Evolutionary conservation across 23 tunicate species (phyloP), one percentile per base, ranked within the genome.

Genomic region (Diplosoma virens): DNA sequence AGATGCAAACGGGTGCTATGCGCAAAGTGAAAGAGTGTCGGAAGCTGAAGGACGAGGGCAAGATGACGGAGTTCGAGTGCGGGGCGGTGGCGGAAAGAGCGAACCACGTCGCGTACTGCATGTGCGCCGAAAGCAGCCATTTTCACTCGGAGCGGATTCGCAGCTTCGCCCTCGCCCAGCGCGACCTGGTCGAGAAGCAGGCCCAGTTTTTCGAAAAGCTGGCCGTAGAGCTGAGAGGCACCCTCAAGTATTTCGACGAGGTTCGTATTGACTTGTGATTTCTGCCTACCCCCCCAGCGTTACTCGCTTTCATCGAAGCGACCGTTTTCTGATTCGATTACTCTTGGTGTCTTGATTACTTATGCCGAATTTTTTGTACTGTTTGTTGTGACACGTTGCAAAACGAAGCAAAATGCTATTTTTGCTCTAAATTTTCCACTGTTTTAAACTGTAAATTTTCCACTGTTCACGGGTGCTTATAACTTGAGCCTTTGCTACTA

Each of bases 1-100:
- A 90, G 97, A 75, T 90, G 79, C 90, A 90, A 58, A 79, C 86
- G 27, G 97, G 97, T 2, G 97, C 97, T 22, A 37, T 84, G 82
- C 69, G 97, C 11, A 90, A 90, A 77, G 90, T 90, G 25, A 65
- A 80, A 52, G 97, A 90, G 58, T 90, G 97, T 82, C 65, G 63
- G 25, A 84, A 80, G 50, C 55, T 90, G 52, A 73, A 67, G 26
- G 97, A 90, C 32, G 97, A 90, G 48, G 86, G 86, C 11, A 73
- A 48, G 29, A 90, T 90, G 97, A 78, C 90, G 37, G 79, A 68
- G 29, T 74, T 63, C 29, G 97, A 90, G 32, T 77, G 78, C 31
- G 97, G 84, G 3, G 89, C 80, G 1, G 90, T 90, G 48, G 85
- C 89, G 32, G 97, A 90, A 47, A 59, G 97, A 27, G 79, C 83